Evolutionary conservation across 2,113 vertebrate species (phyloP).

Genomic region (Anoplopoma fimbria): DNA sequence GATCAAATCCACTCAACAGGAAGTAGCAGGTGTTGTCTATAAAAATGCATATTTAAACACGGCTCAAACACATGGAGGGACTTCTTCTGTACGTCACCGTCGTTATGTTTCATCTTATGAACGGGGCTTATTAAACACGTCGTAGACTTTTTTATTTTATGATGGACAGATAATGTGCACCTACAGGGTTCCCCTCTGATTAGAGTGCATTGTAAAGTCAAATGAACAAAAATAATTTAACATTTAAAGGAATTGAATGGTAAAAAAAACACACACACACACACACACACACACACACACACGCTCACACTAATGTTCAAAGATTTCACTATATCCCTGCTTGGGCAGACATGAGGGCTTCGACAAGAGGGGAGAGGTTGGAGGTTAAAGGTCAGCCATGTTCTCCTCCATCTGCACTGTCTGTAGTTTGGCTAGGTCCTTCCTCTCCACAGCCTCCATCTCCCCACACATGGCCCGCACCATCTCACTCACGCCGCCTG

Average conservation of each 20-base stretch:
- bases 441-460: constrained; percentile 92
- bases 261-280: constrained; percentile 59
- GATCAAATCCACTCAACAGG: constrained; percentile 84
- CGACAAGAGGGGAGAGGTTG: constrained; percentile 60
- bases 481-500: constrained; percentile 88
- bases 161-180: constrained; percentile 56
- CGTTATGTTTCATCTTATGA: constrained; percentile 46
- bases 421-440: constrained; percentile 98
- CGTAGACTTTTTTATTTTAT: constrained; percentile 42
- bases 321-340: constrained; percentile 67
- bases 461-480: constrained; percentile 93
- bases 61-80: constrained; percentile 62
- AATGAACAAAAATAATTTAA: constrained; percentile 85
- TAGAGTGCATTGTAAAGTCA: constrained; percentile 79
- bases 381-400: constrained; percentile 92
- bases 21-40: constrained; percentile 82
- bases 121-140: constrained; percentile 55
- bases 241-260: constrained; percentile 78
- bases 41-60: constrained; percentile 80
- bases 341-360: constrained; percentile 59
- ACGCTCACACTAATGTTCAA: constrained; percentile 72
- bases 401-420: constrained; percentile 98
- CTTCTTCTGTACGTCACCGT: constrained; percentile 56
- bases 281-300: constrained; percentile 49
- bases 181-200: constrained; percentile 55